Evolutionary conservation across 1,140 invertebrate genomes (phyloP).

Genomic region (Brachionus rubens): DNA sequence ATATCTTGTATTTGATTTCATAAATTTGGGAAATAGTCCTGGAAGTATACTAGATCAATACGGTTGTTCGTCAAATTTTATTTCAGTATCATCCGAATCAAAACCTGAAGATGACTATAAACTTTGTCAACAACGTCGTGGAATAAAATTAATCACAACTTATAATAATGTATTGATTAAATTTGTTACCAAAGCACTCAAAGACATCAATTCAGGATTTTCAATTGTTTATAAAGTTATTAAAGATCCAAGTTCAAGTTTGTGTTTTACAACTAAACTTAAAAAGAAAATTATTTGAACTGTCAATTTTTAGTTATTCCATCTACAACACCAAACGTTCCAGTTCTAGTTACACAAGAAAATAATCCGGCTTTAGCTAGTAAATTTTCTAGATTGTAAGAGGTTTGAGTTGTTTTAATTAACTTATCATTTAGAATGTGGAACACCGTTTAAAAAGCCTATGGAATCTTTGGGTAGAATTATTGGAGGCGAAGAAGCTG

Average conservation of each 20-base stretch:
- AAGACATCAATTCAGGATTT: conserved; percentile 1
- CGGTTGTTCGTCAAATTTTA: conserved; percentile 24
- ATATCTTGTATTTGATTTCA: conserved; percentile 39
- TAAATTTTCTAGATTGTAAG: neutral
- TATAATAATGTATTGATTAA: conserved; percentile 36
- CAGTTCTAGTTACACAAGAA: neutral
- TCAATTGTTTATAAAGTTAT: conserved; percentile 32
- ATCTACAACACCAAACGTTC: neutral
- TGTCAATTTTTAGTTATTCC: neutral
- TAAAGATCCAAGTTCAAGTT: conserved; percentile 28
- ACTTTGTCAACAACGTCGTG: conserved; percentile 8
- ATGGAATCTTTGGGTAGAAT: conserved; percentile 10
- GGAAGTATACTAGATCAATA: conserved; percentile 2
- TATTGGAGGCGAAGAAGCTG: conserved; percentile 22
- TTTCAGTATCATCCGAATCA: conserved; percentile 20
- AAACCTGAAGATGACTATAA: conserved; percentile 30
- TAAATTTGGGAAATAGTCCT: conserved; percentile 30
- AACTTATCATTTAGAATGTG: conserved; percentile 11
- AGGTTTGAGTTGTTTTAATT: neutral
- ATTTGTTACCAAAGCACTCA: conserved; percentile 7
- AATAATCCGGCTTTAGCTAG: neutral
- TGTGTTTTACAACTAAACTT: neutral
- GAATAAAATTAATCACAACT: conserved; percentile 26
- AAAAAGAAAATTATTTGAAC: neutral
- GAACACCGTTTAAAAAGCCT: conserved; percentile 25